Percentiles rank a stretch among this genome's conserved stretches.
Conservation (phyloP, 1,140 invertebrate genomes). For the Melanaphis sacchari region DNA sequence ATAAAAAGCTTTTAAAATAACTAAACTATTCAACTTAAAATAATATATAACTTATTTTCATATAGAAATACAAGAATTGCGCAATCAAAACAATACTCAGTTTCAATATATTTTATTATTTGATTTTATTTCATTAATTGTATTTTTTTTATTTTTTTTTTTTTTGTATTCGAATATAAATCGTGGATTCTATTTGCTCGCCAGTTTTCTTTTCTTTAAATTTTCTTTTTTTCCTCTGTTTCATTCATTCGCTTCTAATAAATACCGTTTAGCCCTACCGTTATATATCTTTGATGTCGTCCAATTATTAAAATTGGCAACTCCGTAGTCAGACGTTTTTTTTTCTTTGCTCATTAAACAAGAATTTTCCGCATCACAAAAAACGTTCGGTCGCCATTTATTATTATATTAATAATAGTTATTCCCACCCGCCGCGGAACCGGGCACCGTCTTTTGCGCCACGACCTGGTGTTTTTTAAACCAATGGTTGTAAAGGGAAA, state of each 20-base stretch:
- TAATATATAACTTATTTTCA: not conserved
- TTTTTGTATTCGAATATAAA: not conserved
- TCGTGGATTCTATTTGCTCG: not conserved
- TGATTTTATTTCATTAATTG: not conserved
- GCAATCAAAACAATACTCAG: not conserved
- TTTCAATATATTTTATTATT: not conserved
- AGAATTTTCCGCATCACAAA: slow-evolving; percentile 53
- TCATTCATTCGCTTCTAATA: not conserved
- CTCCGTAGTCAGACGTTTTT: slow-evolving; percentile 20
- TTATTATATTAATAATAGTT: slow-evolving; percentile 52
- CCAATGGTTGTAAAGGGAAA: slow-evolving; percentile 7
- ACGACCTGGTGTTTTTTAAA: not conserved
- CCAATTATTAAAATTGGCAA: slow-evolving; percentile 57
- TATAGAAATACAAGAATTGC: not conserved
- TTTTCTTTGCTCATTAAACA: slow-evolving; percentile 45
- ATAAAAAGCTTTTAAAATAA: not conserved
- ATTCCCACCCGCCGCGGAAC: not conserved
- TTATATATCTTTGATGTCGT: slow-evolving; percentile 57
- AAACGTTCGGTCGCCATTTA: slow-evolving; percentile 39
- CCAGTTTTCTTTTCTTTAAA: slow-evolving; percentile 21
- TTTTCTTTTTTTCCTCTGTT: not conserved
- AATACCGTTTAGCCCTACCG: slow-evolving; percentile 19
- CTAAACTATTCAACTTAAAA: not conserved
- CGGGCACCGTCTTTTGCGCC: not conserved
- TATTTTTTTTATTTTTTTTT: not conserved